Percentiles rank a stretch among this genome's conserved stretches.
These are phyloP conservation scores for Trematocara stigmaticum DNA, from an alignment of 2,113 vertebrate genomes.

Conservation along the genomic window DNA sequence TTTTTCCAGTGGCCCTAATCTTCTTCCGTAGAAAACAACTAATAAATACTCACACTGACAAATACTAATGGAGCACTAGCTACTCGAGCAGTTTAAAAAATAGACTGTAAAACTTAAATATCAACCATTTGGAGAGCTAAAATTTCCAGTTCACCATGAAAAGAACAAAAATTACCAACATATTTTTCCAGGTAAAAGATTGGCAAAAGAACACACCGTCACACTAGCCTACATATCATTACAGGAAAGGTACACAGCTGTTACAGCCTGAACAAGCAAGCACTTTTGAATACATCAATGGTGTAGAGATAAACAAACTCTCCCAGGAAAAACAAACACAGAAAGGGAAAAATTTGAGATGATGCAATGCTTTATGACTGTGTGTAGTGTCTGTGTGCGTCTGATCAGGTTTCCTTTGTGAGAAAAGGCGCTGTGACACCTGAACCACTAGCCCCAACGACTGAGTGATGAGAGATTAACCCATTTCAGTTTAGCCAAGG, in stretches of 20 bases:
- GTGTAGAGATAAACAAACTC: background rate
- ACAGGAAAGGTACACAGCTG: background rate
- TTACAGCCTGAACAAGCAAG: background rate
- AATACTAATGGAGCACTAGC: background rate
- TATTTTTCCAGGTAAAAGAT: background rate
- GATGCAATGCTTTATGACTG: background rate
- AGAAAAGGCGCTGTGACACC: conserved; percentile 7
- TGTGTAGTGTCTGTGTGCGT: background rate
- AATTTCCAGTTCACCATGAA: background rate
- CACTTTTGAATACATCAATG: background rate
- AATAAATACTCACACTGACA: background rate
- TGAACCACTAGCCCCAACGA: background rate
- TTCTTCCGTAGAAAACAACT: background rate
- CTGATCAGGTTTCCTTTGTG: conserved; percentile 43
- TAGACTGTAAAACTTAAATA: background rate
- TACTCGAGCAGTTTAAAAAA: background rate
- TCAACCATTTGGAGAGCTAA: background rate
- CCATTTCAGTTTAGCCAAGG: conserved; percentile 17
- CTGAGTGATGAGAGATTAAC: conserved; percentile 36
- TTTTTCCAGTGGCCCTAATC: background rate
- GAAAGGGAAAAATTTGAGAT: background rate
- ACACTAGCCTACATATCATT: background rate
- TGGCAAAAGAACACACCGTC: background rate
- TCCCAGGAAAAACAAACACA: background rate
- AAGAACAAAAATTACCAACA: background rate